These are phyloP conservation scores for Megalops atlanticus DNA, from an alignment of 2,113 vertebrate species.

Conservation along the genomic window DNA sequence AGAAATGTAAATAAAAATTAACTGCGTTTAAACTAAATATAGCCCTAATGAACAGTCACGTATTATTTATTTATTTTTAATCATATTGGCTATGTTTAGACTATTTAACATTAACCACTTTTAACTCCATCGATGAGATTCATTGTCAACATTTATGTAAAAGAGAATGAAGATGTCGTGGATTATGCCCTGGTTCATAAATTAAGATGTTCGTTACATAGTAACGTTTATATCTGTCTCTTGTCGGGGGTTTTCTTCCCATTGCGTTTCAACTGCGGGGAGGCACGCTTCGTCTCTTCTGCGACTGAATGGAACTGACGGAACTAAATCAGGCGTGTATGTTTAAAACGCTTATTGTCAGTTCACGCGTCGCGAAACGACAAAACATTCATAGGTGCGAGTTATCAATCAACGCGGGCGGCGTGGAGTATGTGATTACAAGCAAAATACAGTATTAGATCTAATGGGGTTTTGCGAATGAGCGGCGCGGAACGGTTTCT, in stretches of 20 bases:
- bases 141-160: neutral
- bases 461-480: neutral
- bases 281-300: neutral
- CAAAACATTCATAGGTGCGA: neutral
- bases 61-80: too few relatives aligned
- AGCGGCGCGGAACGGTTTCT: neutral
- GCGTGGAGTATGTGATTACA: neutral
- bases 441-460: neutral
- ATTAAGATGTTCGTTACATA: constrained; percentile 3
- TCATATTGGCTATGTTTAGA: too few relatives aligned
- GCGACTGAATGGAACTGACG: constrained; percentile 9
- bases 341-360: constrained; percentile 2
- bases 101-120: too few relatives aligned
- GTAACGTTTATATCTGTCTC: neutral
- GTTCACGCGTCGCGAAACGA: constrained; percentile 1
- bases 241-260: neutral
- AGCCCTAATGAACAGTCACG: too few relatives aligned
- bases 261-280: neutral
- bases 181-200: neutral
- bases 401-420: neutral
- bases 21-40: too few relatives aligned
- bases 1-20: too few relatives aligned
- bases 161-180: neutral
- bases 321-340: constrained; percentile 6
- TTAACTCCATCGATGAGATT: too few relatives aligned